Conservation (phyloP, 2,888 invertebrate genomes). For the Cremastobaeus sp. region DNA sequence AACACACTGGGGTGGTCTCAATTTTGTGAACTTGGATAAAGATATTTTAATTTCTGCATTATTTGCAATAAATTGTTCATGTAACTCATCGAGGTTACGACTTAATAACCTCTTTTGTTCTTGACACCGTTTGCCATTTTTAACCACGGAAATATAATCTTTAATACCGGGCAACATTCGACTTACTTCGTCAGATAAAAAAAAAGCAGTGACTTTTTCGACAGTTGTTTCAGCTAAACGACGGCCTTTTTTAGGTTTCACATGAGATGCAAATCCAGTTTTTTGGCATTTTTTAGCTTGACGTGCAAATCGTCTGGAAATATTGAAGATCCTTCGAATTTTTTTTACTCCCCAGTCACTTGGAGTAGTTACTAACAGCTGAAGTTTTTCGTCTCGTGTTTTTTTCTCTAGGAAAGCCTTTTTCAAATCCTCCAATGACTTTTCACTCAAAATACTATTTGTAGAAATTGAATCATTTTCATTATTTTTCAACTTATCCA, state of each 20-base stretch:
- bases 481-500: background rate
- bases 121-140: conserved; percentile 11
- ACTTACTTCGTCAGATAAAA: conserved; percentile 29
- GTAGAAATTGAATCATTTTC: background rate
- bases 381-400: conserved; percentile 8
- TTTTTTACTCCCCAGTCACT: conserved; percentile 17
- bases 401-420: conserved; percentile 17
- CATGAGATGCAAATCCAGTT: conserved; percentile 9
- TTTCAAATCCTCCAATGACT: conserved; percentile 18
- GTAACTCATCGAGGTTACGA: conserved; percentile 5
- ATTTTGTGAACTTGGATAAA: conserved; percentile 24
- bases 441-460: conserved; percentile 16
- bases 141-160: conserved; percentile 21
- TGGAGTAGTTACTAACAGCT: conserved; percentile 17
- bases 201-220: conserved; percentile 10
- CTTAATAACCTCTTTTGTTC: conserved; percentile 31
- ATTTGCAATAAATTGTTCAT: conserved; percentile 4
- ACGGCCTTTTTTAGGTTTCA: conserved; percentile 21
- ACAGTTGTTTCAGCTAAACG: conserved; percentile 3
- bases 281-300: conserved; percentile 15
- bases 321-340: conserved; percentile 6
- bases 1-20: no score
- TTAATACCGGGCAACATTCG: conserved; percentile 16
- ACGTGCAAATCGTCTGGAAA: conserved; percentile 29
- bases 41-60: conserved; percentile 24